A percentile compares a stretch with the other conserved stretches of the same genome.
Evolutionary conservation across 2,797 vertebrate genomes (phyloP).

Genomic region (Pseudomugil gertrudae): DNA sequence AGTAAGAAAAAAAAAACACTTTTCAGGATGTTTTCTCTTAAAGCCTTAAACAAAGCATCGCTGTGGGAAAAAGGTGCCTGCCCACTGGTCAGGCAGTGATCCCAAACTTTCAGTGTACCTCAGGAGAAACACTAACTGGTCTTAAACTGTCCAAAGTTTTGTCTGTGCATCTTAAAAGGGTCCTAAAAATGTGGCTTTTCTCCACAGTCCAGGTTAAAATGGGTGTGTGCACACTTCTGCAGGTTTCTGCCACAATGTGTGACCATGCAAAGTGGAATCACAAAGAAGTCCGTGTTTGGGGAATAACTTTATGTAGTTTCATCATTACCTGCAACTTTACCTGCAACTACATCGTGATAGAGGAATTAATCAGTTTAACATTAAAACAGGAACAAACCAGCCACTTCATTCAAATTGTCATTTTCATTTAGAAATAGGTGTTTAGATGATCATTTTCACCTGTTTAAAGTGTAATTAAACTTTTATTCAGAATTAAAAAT

Average conservation of each 20-base stretch:
- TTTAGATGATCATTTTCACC: too few species aligned
- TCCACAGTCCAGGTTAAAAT: background rate
- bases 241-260: background rate
- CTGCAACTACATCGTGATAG: too few species aligned
- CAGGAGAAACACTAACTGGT: too few species aligned
- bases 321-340: background rate
- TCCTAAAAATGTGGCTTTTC: too few species aligned
- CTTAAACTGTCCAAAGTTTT: too few species aligned
- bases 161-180: background rate
- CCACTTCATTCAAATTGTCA: too few species aligned
- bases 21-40: conserved; percentile 10
- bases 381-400: too few species aligned
- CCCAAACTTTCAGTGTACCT: conserved; percentile 26
- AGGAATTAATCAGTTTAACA: too few species aligned
- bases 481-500: too few species aligned
- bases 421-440: too few species aligned
- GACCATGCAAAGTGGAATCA: background rate
- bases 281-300: background rate
- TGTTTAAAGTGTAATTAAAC: too few species aligned
- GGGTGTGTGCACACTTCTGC: background rate
- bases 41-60: conserved; percentile 13
- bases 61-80: conserved; percentile 7
- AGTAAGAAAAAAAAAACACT: background rate
- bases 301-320: background rate
- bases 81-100: conserved; percentile 32